Evolutionary conservation across 2,797 vertebrate genomes (phyloP), one percentile per base, ranked within the genome.

Genomic region (Amniataba percoides): DNA sequence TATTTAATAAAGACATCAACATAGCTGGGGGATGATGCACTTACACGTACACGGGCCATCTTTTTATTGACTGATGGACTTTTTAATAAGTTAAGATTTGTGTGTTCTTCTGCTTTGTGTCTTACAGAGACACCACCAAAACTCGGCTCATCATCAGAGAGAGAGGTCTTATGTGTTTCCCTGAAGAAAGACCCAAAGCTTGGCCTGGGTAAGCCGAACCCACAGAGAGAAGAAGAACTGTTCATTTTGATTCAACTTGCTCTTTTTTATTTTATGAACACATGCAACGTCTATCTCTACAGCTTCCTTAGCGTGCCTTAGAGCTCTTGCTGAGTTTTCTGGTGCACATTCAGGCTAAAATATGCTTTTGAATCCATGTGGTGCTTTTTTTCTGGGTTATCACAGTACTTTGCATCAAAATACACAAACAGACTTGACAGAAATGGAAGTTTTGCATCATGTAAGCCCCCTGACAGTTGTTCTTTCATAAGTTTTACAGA

Each of bases 141-240:
- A 84, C 39, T 70, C 1, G 81, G 90, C 74, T 39, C 80, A 13
- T 60, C 91, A 3, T 77, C 92, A 51, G 95, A 96, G 70, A 93
- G 92, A 92, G 97, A 98, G 88, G 96, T 97, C 0, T 70, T 97
- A 27, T 95, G 92, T 60, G 93, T 97, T 78, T 89, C 93, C 2
- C 82, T 98, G 67, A 96, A 90, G 90, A 96, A 96, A 65, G 96
- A 98, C 55, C 87, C 95, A 1, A 95, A 93, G 77, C 80, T 94
- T 23, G 96, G 97, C 74, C 95, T 98, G 58, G 97, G 97, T 98
- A 88, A 95, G 95, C 8, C 43, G 3, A 49, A 62, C 34, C 19
- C 16, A 43, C 36, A n/a, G 16, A 11, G 11, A 39, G 13, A 56
- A 7, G 12, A 40, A 19, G 1, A 15, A 15, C 18, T 16, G 48